Conservation (phyloP, 2,797 vertebrate genomes). For the Brotula barbata region DNA sequence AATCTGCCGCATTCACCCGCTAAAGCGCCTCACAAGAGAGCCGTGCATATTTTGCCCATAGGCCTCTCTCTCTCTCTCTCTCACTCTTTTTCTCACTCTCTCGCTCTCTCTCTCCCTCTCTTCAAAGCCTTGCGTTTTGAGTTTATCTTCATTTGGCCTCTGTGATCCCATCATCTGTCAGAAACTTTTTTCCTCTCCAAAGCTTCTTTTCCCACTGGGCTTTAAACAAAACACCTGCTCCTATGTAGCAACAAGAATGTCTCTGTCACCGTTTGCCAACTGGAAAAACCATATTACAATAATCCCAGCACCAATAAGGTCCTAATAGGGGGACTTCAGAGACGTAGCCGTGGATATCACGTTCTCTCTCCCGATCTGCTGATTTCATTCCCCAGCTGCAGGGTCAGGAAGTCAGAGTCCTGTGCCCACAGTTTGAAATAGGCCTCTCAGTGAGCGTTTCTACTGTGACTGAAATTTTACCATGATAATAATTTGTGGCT, state of each 20-base stretch:
- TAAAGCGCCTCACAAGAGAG: constrained; percentile 27
- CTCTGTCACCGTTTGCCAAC: constrained; percentile 2
- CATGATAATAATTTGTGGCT: constrained; percentile 76
- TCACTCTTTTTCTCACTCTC: too few relatives aligned
- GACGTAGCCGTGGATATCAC: constrained; percentile 1
- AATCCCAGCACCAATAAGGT: constrained; percentile 20
- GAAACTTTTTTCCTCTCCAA: constrained; percentile 2
- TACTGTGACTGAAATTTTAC: constrained; percentile 55
- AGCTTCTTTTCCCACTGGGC: constrained; percentile 21
- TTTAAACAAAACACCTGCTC: constrained; percentile 40
- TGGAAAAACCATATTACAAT: constrained; percentile 12
- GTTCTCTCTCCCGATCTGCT: constrained; percentile 5
- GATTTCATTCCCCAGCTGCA: constrained; percentile 31
- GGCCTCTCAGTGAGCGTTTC: constrained; percentile 26
- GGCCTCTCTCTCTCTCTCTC: constrained; percentile 9
- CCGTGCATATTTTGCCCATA: neutral
- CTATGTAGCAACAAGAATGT: neutral
- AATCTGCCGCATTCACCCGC: constrained; percentile 30
- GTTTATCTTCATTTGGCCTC: constrained; percentile 18
- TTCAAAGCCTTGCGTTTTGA: constrained; percentile 30
- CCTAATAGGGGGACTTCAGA: constrained; percentile 28
- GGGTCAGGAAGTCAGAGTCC: constrained; percentile 36
- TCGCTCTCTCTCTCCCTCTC: too few relatives aligned
- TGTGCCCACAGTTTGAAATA: constrained; percentile 35
- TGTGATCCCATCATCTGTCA: constrained; percentile 18